Conservation (phyloP, 2,113 vertebrate genomes). For the Tinamus guttatus region DNA sequence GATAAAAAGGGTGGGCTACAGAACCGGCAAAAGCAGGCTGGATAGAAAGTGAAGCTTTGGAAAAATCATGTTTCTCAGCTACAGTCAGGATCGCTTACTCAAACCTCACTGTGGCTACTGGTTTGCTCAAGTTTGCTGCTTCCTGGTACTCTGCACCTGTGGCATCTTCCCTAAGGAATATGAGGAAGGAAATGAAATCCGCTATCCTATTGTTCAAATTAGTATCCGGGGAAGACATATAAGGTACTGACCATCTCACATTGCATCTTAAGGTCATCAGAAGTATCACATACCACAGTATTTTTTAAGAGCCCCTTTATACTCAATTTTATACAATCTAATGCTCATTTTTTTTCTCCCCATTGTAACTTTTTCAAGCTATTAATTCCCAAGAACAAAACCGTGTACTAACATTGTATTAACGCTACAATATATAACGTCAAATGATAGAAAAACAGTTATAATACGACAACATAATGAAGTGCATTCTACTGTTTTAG, state of each 20-base stretch:
- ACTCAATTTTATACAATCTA: neutral
- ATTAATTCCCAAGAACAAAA: neutral
- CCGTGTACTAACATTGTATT: neutral
- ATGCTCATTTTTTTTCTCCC: neutral
- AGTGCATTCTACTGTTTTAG: neutral
- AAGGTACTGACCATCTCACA: neutral
- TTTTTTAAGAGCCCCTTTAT: neutral
- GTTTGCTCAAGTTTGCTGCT: neutral
- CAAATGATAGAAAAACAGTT: neutral
- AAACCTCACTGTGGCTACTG: neutral
- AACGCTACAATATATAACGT: neutral
- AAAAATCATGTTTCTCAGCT: neutral
- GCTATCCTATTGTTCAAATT: neutral
- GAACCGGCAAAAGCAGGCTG: neutral
- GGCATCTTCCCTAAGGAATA: neutral
- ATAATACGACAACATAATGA: neutral
- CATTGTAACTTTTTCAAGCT: neutral
- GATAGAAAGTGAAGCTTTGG: neutral
- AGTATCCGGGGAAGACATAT: neutral
- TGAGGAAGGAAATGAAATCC: slow-evolving; percentile 4
- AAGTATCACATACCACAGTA: neutral
- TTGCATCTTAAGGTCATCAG: neutral
- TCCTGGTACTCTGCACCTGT: neutral
- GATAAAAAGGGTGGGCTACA: neutral
- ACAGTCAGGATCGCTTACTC: neutral